These are phyloP conservation scores for Leucophenga varia DNA, from an alignment of 1,140 invertebrate genomes.

Conservation along the genomic window DNA sequence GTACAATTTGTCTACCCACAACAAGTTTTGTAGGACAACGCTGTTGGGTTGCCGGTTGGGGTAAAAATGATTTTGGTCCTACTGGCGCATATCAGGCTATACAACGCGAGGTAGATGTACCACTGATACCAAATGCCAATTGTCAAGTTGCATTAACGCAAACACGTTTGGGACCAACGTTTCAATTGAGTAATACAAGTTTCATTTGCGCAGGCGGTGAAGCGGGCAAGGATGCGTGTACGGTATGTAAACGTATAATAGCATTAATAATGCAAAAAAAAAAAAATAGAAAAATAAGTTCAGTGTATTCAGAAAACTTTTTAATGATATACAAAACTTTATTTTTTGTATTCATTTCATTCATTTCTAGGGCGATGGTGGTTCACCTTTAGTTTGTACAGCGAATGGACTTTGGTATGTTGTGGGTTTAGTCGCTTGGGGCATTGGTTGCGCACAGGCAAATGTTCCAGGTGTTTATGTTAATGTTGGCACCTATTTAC, in stretches of 20 bases:
- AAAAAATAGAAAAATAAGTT: too few species aligned
- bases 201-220: constrained; percentile 80
- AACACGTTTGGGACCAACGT: constrained; percentile 68
- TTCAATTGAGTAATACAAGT: constrained; percentile 64
- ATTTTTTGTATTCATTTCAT: neutral
- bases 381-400: constrained; percentile 72
- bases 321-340: neutral
- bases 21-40: constrained; percentile 63
- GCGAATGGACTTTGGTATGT: constrained; percentile 62
- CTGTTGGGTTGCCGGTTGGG: constrained; percentile 81
- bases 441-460: constrained; percentile 67
- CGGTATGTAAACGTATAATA: too few species aligned
- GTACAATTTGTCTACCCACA: constrained; percentile 69
- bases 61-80: constrained; percentile 72
- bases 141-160: constrained; percentile 66
- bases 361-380: constrained; percentile 69
- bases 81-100: constrained; percentile 67
- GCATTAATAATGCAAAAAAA: too few species aligned
- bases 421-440: constrained; percentile 75
- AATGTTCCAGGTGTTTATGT: constrained; percentile 71
- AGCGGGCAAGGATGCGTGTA: constrained; percentile 74
- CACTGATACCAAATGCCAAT: constrained; percentile 62
- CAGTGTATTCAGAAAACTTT: too few species aligned
- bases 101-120: constrained; percentile 70
- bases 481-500: constrained; percentile 63